Conservation (phyloP, 1,140 invertebrate genomes). For the Bombus waltoni region DNA sequence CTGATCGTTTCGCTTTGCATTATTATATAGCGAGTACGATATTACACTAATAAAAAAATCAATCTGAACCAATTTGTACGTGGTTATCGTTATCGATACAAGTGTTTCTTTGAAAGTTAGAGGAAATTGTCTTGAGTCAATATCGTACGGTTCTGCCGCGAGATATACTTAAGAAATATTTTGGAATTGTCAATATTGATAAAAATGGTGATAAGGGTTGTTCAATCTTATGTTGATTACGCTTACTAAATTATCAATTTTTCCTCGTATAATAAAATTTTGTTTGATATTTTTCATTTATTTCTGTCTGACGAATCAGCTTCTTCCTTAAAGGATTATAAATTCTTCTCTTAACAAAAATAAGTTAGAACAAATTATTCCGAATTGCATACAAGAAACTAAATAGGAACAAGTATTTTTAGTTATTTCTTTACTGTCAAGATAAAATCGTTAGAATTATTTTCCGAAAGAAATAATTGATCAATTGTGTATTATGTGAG, state of each 20-base stretch:
- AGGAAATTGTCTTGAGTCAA: not conserved
- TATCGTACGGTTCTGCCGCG: not conserved
- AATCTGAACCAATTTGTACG: not conserved
- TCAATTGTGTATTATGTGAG: not conserved
- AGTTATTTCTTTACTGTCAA: not conserved
- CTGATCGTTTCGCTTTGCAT: not conserved
- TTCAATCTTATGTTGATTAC: not conserved
- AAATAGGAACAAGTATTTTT: not conserved
- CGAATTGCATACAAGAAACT: not conserved
- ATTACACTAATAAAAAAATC: not conserved
- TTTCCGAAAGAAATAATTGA: not conserved
- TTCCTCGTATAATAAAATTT: not conserved
- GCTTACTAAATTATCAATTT: not conserved
- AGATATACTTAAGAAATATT: not conserved
- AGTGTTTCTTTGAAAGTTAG: not conserved
- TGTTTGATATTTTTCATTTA: not conserved
- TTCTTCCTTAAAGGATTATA: not conserved
- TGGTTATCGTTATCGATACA: slow-evolving; percentile 1
- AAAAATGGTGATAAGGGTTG: not conserved
- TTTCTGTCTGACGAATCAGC: not conserved
- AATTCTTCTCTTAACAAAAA: not conserved
- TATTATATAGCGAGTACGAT: not conserved
- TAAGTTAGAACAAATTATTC: not conserved
- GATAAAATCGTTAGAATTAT: not conserved
- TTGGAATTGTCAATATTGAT: slow-evolving; percentile 2